Evolutionary conservation across 2,888 invertebrate genomes (phyloP), one percentile per base, ranked within the genome.

Genomic region (Rhorus exstirpatorius): DNA sequence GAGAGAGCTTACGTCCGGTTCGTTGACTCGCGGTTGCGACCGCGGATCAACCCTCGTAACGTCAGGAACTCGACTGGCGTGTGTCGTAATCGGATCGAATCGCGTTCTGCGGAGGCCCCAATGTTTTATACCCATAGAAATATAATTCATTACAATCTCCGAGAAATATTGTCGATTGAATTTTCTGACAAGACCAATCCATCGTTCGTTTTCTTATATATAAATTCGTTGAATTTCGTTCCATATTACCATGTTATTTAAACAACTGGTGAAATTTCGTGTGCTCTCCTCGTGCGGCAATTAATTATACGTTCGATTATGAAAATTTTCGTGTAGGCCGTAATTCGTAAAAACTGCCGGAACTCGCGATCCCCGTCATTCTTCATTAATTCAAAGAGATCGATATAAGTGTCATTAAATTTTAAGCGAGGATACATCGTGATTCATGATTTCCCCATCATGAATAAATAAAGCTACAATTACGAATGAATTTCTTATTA

Each of bases 61-160:
- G 3, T 81, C 77, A 49, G 41, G 58, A 21, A 65, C 19, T n/a
- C 14, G 53, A 24, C 51, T 63, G 10, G 24, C 31, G 12, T 44
- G 51, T n/a, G n/a, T n/a, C n/a, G 38, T 81, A 76, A 81, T 81
- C 76, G 55, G 80, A 81, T 76, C 76, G 80, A 81, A 76, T 71
- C 63, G 53, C 38, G 63, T 26, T 76, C 51, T n/a, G n/a, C n/a
- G n/a, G 58, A 71, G 71, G 58, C 49, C 21, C 49, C n/a, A 35
- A 24, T 53, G 14, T 14, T n/a, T 12, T n/a, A 14, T n/a, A n/a
- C n/a, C 44, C 6, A 46, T 8, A 51, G n/a, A 12, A 38, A 8
- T 17, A 8, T 49, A 17, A 65, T 46, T 53, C 31, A 14, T 12
- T 10, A 58, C n/a, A 71, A 79, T 24, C n/a, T n/a, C 8, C 26